Conservation (phyloP, 2,113 vertebrate genomes). For the Syngnathus floridae region DNA sequence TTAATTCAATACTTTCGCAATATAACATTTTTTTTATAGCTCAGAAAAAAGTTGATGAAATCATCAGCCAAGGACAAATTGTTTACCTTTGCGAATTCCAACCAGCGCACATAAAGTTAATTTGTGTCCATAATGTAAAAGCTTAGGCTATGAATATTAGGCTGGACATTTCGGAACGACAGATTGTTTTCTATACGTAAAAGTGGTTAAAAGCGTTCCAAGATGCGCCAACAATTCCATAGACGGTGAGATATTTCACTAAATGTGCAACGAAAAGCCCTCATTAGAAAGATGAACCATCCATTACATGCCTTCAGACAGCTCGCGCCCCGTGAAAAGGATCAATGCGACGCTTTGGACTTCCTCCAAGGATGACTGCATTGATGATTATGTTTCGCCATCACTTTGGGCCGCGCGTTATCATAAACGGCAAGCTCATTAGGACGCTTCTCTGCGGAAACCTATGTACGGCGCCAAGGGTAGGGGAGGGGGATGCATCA, state of each 20-base stretch:
- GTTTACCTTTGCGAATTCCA: not conserved
- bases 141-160: not conserved
- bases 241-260: not conserved
- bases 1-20: not conserved
- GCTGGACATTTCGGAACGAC: not conserved
- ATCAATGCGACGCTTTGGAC: constrained; percentile 5
- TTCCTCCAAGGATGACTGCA: constrained; percentile 7
- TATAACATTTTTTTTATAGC: not conserved
- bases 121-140: not conserved
- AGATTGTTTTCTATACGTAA: not conserved
- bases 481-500: not conserved
- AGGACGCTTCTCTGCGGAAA: constrained; percentile 1
- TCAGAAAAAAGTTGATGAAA: not conserved
- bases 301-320: constrained; percentile 3
- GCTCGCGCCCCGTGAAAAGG: not conserved
- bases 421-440: constrained; percentile 10
- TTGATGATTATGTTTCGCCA: constrained; percentile 4
- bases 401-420: constrained; percentile 1
- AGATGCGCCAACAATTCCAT: not conserved
- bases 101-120: not conserved
- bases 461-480: not conserved
- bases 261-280: not conserved
- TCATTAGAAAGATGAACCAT: constrained; percentile 1
- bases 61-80: not conserved
- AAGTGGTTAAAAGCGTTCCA: not conserved